phyloP scores from a whole-genome alignment of 2,888 invertebrate genomes.

The Craniophora ligustri region DNA sequence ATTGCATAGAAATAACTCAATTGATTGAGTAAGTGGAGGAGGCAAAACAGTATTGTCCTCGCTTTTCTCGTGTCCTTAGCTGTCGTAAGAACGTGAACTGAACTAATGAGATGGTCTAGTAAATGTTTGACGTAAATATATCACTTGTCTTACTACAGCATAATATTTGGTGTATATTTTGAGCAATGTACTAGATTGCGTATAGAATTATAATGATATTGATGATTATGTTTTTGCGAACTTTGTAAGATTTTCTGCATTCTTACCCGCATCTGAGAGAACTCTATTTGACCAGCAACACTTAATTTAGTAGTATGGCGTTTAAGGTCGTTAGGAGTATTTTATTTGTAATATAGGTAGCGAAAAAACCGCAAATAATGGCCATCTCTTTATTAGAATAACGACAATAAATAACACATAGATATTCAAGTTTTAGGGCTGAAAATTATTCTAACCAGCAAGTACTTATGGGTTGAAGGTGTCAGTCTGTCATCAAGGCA shows the following conservation, averaged over 20 bases:
- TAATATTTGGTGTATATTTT: constrained; percentile 42
- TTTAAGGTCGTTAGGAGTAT: too few relatives aligned
- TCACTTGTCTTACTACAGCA: constrained; percentile 59
- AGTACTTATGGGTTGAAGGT: constrained; percentile 21
- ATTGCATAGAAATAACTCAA: constrained; percentile 71
- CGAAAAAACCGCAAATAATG: not conserved
- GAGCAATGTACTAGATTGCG: constrained; percentile 36
- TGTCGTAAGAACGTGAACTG: constrained; percentile 77
- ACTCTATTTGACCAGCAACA: too few relatives aligned
- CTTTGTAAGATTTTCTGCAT: constrained; percentile 3
- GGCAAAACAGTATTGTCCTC: constrained; percentile 63
- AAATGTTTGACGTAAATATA: constrained; percentile 81
- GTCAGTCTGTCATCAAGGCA: constrained; percentile 22
- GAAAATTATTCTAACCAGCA: constrained; percentile 26
- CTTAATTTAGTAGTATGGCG: not conserved
- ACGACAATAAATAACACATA: constrained; percentile 6
- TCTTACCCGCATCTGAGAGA: too few relatives aligned
- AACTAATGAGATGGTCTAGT: constrained; percentile 82
- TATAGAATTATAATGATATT: constrained; percentile 30
- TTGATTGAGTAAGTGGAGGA: constrained; percentile 62
- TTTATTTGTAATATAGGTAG: too few relatives aligned
- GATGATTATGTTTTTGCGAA: constrained; percentile 4
- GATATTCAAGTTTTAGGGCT: constrained; percentile 13
- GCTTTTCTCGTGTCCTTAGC: constrained; percentile 77
- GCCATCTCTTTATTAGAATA: not conserved